Base-by-base conservation (phyloP, 2,797 vertebrate species). In the Sebastes hubbsi region DNA sequence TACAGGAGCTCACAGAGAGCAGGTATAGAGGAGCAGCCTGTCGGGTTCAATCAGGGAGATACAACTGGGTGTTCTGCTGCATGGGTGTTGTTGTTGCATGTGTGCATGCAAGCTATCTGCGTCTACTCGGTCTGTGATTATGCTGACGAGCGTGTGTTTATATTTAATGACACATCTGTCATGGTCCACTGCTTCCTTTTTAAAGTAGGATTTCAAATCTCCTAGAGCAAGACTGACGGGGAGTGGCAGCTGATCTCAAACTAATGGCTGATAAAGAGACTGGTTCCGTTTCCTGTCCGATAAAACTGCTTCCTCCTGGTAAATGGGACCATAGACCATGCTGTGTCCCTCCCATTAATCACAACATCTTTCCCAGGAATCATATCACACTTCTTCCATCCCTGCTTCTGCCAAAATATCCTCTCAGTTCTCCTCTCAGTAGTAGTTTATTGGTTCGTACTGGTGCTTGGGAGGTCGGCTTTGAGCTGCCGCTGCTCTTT, bases 201-300 rank as follows among this genome's bases (percentile, higher is more conserved):
- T 38, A 52, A 72, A 83, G 67, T 22, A 58, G 27, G 20, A 75
- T 80, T 82, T 82, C 55, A 83, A 59, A 84, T 83, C 64, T 78
- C 76, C n/a, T 76, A 63, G 69, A 75, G 68, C 63, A 30, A 63
- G 30, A 71, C 60, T 82, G 73, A 79, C 81, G 78, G 88, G 87
- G 77, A 87, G 72, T 63, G 77, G 78, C 78, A 61, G 64, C 71
- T 58, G 77, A 87, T 81, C 61, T 72, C 30, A 78, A 76, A 67
- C 75, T 81, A 85, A 82, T 58, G 72, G 55, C 77, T 80, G 87
- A 88, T 92, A 84, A 86, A 87, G 78, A 86, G 71, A 63, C 66
- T 59, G 29, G 64, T 88, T 87, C 58, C 2, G 38, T 77, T 93
- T 93, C 92, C 93, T 92, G 77, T 29, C 71, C 71, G 89, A 91